Base-by-base conservation (phyloP, 2,797 vertebrate species). In the Hoplostethus atlanticus region DNA sequence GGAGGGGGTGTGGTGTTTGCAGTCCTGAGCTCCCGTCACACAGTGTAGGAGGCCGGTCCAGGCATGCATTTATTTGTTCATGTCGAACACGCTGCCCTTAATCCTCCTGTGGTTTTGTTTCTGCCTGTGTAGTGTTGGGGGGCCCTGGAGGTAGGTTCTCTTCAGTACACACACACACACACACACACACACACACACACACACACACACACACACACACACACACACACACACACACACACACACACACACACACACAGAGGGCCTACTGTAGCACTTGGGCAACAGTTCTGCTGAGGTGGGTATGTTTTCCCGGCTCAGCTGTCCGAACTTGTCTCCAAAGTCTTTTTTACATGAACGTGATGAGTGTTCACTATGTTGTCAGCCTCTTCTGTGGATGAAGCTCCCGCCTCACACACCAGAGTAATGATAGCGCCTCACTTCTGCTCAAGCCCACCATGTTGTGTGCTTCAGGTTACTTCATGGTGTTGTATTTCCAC, bases 1-100 rank as follows among this genome's bases (percentile, higher is more conserved):
- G 40, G 55, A 72, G 55, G 64, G 21, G 21, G 21, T 21, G 21
- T 1, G 30, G 73, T 6, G 63, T 71, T 79, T 17, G 56, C 48
- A 10, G 68, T 67, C 69, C 58, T 5, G 64, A 48, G 38, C 64
- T 52, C 17, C 57, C 31, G 56, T 21, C 75, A 50, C 44, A 64
- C 75, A 21, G 63, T 2, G 61, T 66, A 21, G 31, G 51, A 64
- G 80, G 68, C 80, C 28, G 30, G 77, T 63, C 59, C 60, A 28
- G 84, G 76, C 92, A 72, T 17, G 87, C 85, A 68, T 89, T 89
- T 88, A 91, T 87, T 89, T 81, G 78, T 80, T 79, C 68, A 11
- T 11, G 21, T 47, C 55, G 67, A 81, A 84, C 85, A 68, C 13
- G 55, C 70, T 81, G 76, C 61, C 80, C 73, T 82, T 90, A 91